Percentiles rank a stretch among this genome's conserved stretches.
phyloP scores from a whole-genome alignment of 2,797 vertebrate genomes.

The Tokudaia tokunoshimensis region DNA sequence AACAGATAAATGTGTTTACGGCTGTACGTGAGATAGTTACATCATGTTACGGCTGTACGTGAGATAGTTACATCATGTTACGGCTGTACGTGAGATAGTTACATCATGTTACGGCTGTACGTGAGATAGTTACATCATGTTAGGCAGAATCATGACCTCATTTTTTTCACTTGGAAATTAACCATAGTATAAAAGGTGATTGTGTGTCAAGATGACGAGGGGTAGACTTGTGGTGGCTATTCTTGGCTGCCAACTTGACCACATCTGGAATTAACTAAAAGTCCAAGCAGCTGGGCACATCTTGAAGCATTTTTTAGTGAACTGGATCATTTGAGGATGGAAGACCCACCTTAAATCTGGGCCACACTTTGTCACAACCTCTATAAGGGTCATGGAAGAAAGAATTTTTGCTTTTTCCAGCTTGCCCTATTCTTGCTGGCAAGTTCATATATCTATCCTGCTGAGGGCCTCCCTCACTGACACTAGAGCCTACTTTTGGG shows the following conservation, averaged over 20 bases:
- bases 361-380: not conserved
- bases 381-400: not conserved
- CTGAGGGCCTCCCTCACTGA: not conserved
- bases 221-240: not conserved
- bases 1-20: not conserved
- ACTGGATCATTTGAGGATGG: not conserved
- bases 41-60: not conserved
- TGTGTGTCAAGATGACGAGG: not conserved
- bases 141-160: not conserved
- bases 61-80: not conserved
- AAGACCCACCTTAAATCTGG: not conserved
- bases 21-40: not conserved
- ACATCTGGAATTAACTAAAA: not conserved
- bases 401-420: not conserved
- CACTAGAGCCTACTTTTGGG: not conserved
- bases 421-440: not conserved
- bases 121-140: not conserved
- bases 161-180: not conserved
- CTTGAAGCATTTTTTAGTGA: not conserved
- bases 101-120: not conserved
- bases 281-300: not conserved
- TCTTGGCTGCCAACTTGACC: not conserved
- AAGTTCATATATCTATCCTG: not conserved
- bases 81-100: not conserved
- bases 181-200: not conserved